Evolutionary conservation across 2,113 vertebrate genomes (phyloP), one percentile per base, ranked within the genome.

Genomic region (Formicarius rufipectus): DNA sequence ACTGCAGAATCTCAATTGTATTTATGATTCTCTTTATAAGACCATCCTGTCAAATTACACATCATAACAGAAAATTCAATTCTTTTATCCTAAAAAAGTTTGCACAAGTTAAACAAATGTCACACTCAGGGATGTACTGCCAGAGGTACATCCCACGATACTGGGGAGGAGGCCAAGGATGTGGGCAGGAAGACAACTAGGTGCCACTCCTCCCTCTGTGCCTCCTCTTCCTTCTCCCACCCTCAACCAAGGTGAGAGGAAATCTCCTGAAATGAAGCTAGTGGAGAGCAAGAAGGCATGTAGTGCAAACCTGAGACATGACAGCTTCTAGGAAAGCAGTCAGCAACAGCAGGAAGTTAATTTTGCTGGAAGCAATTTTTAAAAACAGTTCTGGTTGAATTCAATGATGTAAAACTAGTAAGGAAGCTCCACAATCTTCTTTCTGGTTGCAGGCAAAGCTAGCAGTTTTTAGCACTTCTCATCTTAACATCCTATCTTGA

Each of bases 21-120:
- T 69, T 89, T 96, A 64, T 81, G 63, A 72, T 89, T 92, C 74
- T 91, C 89, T 92, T 95, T 95, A 92, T 67, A 94, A 47, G 30
- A 35, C 94, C 63, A 62, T 91, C 59, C 90, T 92, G 74, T 80
- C 76, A 93, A 94, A 92, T 85, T 73, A 95, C 30, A 60, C 44
- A 58, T 81, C 76, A 21, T 45, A 76, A 79, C 59, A 92, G 81
- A 86, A 94, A 97, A 96, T 92, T 72, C 66, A 74, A 67, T 84
- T 94, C 91, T 56, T 95, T 92, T 24, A 62, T 45, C 47, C 67
- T 62, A 59, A 93, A 82, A 89, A 64, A 4, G 15, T 88, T 55
- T 83, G 45, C n/a, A 84, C 64, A 93, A 93, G 24, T 93, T 77
- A 92, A 84, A 60, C 13, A 42, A 69, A 60, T 0, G 0, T 17